Evolutionary conservation across 2,797 vertebrate genomes (phyloP).

Genomic region (Euphonia xanthogaster): DNA sequence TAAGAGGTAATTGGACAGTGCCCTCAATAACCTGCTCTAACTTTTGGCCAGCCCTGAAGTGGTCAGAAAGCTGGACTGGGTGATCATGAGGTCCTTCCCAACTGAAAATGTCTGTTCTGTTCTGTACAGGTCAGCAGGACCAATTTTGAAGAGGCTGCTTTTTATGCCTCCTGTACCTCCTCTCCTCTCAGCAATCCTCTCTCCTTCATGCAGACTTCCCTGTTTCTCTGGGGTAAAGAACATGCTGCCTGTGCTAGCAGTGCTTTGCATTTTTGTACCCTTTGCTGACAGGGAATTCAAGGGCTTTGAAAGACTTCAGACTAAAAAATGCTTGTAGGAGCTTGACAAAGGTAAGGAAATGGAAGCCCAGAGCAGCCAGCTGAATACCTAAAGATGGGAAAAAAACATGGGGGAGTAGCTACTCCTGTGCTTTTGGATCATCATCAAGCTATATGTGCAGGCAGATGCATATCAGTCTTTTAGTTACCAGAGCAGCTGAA

Average conservation of each 20-base stretch:
- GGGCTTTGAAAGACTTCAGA: neutral
- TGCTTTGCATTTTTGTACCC: neutral
- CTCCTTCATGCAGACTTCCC: neutral
- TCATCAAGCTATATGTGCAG: neutral
- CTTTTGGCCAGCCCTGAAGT: neutral
- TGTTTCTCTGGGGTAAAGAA: neutral
- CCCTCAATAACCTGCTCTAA: neutral
- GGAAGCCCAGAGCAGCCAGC: neutral
- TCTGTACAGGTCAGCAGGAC: neutral
- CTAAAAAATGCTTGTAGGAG: neutral
- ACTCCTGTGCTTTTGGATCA: neutral
- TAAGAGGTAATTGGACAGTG: neutral
- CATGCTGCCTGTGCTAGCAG: neutral
- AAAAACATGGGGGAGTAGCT: neutral
- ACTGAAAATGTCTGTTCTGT: neutral
- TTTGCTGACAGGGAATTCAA: neutral
- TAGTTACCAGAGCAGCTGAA: neutral
- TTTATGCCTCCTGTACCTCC: neutral
- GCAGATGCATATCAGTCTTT: neutral
- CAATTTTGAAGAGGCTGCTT: neutral
- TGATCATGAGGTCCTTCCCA: neutral
- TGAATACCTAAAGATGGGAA: neutral
- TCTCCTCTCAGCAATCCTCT: neutral
- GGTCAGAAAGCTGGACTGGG: neutral
- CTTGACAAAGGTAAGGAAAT: neutral